phyloP scores from a whole-genome alignment of 2,888 invertebrate species.

The Mythimna impura region DNA sequence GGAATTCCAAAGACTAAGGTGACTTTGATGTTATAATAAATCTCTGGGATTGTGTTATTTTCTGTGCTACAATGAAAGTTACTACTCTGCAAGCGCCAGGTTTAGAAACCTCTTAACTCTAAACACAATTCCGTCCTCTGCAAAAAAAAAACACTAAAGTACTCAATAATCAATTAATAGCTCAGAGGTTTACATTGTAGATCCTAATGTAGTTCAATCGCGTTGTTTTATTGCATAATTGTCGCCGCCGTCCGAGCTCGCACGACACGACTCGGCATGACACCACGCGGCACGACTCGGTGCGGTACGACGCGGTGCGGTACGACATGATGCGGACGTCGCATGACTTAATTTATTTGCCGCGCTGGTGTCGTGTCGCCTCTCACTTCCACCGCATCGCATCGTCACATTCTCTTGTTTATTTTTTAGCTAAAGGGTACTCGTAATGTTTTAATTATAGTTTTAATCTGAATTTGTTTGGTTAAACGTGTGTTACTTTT shows the following conservation, averaged over 20 bases:
- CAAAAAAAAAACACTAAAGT: constrained; percentile 2
- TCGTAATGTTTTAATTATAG: constrained; percentile 48
- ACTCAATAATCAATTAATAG: constrained; percentile 44
- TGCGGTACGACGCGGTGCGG: neutral
- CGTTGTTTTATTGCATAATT: constrained; percentile 48
- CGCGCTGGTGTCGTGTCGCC: constrained; percentile 38
- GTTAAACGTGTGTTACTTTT: neutral
- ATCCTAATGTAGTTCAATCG: constrained; percentile 48
- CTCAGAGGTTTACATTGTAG: constrained; percentile 37
- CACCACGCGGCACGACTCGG: constrained; percentile 4
- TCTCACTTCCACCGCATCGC: constrained; percentile 50
- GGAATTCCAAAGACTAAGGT: constrained; percentile 15
- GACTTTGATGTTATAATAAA: constrained; percentile 26
- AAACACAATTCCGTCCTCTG: neutral
- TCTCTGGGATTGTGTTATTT: too few relatives aligned
- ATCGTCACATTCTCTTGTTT: constrained; percentile 30
- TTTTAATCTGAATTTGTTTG: constrained; percentile 34
- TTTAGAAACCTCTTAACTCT: neutral
- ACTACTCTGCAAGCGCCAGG: neutral
- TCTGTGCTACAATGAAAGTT: neutral
- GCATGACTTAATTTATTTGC: constrained; percentile 62
- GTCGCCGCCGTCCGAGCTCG: constrained; percentile 4
- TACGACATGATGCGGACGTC: constrained; percentile 22
- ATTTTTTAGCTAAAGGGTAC: constrained; percentile 35
- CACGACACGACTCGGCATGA: constrained; percentile 19